Percentiles rank a stretch among this genome's conserved stretches.
These are phyloP conservation scores for Hydrocynus forskahlii DNA, from an alignment of 2,797 vertebrate genomes.

Conservation along the genomic window DNA sequence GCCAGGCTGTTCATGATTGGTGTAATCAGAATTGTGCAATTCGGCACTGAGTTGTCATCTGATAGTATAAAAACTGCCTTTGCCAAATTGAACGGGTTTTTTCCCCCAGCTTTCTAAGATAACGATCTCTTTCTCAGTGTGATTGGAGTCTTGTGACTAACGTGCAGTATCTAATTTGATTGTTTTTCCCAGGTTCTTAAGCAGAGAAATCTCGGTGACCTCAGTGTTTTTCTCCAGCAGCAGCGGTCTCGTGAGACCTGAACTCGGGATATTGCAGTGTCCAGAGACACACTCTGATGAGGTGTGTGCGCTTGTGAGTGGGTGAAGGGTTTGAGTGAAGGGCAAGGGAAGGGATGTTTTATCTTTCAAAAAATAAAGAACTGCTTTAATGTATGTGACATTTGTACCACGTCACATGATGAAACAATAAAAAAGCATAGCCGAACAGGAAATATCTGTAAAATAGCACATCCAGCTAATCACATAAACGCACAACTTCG, in stretches of 20 bases:
- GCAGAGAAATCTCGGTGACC: conserved; percentile 74
- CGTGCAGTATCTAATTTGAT: conserved; percentile 80
- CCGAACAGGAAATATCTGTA: not conserved
- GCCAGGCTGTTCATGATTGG: conserved; percentile 52
- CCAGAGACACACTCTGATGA: conserved; percentile 67
- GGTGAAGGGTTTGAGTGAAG: not conserved
- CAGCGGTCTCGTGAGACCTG: conserved; percentile 74
- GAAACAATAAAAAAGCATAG: conserved; percentile 21
- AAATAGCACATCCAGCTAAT: not conserved
- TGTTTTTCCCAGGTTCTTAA: conserved; percentile 80
- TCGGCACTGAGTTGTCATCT: conserved; percentile 74
- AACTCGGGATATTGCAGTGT: conserved; percentile 70
- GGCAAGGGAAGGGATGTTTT: not conserved
- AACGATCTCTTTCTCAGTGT: conserved; percentile 62
- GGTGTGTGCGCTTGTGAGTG: conserved; percentile 45
- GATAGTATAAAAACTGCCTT: conserved; percentile 69
- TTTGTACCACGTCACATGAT: conserved; percentile 25
- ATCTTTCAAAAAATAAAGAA: not conserved
- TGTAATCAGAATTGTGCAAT: conserved; percentile 70
- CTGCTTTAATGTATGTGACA: not conserved
- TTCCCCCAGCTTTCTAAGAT: conserved; percentile 43
- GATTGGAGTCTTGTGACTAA: conserved; percentile 82
- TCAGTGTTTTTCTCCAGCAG: conserved; percentile 74
- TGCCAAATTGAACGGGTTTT: conserved; percentile 54
- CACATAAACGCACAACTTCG: not conserved